These are phyloP conservation scores for Sebastes kiyomatsui DNA, from an alignment of 2,797 vertebrate genomes.

Conservation along the genomic window DNA sequence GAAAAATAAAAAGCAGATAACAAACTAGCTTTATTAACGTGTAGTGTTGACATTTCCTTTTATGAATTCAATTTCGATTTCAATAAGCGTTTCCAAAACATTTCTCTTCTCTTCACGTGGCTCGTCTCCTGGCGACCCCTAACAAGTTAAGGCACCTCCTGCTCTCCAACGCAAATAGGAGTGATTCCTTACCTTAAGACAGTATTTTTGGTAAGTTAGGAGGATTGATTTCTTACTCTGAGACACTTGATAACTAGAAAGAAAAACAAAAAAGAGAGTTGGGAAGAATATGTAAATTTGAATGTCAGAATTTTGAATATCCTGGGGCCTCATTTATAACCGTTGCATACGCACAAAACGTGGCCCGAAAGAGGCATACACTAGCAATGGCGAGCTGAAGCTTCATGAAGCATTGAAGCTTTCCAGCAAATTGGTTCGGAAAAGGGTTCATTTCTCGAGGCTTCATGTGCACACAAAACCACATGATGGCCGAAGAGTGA, in stretches of 20 bases:
- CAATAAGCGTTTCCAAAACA: neutral
- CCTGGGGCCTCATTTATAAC: neutral
- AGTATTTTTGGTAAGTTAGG: neutral
- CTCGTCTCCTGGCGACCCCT: neutral
- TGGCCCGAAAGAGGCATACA: too few species aligned
- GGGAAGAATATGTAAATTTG: neutral
- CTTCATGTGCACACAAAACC: too few species aligned
- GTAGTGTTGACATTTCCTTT: neutral
- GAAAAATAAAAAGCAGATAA: neutral
- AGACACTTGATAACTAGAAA: accelerated
- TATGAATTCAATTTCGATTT: neutral
- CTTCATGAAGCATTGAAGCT: too few species aligned
- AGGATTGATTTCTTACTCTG: neutral
- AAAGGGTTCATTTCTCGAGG: too few species aligned
- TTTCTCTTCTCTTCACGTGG: neutral
- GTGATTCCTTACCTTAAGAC: neutral
- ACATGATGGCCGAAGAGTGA: too few species aligned
- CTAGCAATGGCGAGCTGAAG: too few species aligned
- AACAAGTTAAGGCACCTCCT: neutral
- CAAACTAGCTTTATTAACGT: neutral
- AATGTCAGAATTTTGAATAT: neutral
- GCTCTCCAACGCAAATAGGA: neutral
- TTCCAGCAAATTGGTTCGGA: too few species aligned
- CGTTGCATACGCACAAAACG: too few species aligned
- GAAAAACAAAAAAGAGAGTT: neutral